Percentiles rank a stretch among this genome's conserved stretches.
These are phyloP conservation scores for Campoletis raptor DNA, from an alignment of 2,888 invertebrate species.

Conservation along the genomic window DNA sequence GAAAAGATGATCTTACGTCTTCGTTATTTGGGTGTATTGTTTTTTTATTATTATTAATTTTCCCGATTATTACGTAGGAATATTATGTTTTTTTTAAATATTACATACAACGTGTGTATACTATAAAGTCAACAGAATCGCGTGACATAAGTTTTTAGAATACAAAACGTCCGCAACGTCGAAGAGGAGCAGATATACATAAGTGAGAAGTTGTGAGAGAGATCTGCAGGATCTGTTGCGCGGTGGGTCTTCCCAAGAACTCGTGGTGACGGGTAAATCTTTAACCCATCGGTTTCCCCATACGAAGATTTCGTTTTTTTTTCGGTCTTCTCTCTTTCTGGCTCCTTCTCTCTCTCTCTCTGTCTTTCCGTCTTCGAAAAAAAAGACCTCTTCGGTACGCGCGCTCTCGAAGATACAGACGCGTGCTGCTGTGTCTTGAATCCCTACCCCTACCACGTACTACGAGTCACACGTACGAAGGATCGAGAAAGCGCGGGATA, in stretches of 20 bases:
- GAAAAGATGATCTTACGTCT: not conserved
- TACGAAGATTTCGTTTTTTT: slow-evolving; percentile 60
- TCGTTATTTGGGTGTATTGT: not conserved
- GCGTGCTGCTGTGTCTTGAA: slow-evolving; percentile 41
- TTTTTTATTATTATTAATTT: slow-evolving; percentile 32
- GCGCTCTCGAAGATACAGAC: slow-evolving; percentile 30
- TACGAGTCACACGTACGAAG: slow-evolving; percentile 45
- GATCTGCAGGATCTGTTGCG: slow-evolving; percentile 51
- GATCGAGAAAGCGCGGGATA: slow-evolving; percentile 35
- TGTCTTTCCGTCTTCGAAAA: slow-evolving; percentile 21
- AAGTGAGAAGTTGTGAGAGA: slow-evolving; percentile 53
- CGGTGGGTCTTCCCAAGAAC: slow-evolving; percentile 61
- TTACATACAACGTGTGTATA: not conserved
- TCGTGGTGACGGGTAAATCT: slow-evolving; percentile 63
- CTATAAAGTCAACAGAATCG: not conserved
- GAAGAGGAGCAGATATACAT: slow-evolving; percentile 40
- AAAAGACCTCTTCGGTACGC: slow-evolving; percentile 37
- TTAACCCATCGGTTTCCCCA: slow-evolving; percentile 58
- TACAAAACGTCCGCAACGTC: slow-evolving; percentile 37
- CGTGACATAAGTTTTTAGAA: slow-evolving; percentile 23
- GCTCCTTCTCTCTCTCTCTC: slow-evolving; percentile 38
- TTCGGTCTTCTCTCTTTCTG: slow-evolving; percentile 47
- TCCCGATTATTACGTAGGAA: not conserved
- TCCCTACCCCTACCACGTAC: slow-evolving; percentile 44
- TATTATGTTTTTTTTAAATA: slow-evolving; percentile 8